Conservation (phyloP, 2,888 invertebrate genomes). For the Muscina levida region DNA sequence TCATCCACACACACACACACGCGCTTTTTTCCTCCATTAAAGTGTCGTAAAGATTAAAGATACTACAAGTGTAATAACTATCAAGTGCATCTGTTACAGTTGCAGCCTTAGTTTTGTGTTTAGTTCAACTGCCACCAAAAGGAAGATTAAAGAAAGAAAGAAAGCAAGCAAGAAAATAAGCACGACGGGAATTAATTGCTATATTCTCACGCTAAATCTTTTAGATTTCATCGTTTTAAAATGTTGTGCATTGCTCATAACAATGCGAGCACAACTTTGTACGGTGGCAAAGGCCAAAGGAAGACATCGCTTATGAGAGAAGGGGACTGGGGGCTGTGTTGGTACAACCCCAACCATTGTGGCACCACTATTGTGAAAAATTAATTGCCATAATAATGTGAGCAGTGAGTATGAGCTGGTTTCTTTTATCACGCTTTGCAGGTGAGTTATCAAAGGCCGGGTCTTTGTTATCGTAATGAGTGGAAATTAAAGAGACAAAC, state of each 20-base stretch:
- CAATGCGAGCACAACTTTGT: too few species aligned
- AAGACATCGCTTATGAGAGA: too few species aligned
- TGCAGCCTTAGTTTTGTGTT: too few species aligned
- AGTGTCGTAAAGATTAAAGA: not conserved
- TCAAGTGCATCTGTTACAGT: conserved; percentile 17
- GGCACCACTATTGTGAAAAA: conserved; percentile 14
- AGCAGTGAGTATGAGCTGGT: not conserved
- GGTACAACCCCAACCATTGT: not conserved
- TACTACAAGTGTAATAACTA: conserved; percentile 30
- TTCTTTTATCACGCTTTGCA: conserved; percentile 35
- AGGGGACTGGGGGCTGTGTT: not conserved
- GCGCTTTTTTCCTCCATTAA: too few species aligned
- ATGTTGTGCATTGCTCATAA: not conserved
- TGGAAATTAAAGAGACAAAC: conserved; percentile 24
- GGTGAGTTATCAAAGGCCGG: conserved; percentile 49
- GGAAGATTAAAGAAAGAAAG: too few species aligned
- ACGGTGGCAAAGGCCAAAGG: too few species aligned
- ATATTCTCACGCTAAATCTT: conserved; percentile 26
- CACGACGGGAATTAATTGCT: not conserved
- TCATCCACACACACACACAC: too few species aligned
- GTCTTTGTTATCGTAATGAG: conserved; percentile 28
- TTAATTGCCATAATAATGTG: conserved; percentile 37
- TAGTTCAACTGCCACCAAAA: too few species aligned
- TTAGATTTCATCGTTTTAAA: not conserved
- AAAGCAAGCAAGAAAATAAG: too few species aligned